phyloP scores from a whole-genome alignment of 2,888 invertebrate genomes.

The Zhuqinia jingwanae region DNA sequence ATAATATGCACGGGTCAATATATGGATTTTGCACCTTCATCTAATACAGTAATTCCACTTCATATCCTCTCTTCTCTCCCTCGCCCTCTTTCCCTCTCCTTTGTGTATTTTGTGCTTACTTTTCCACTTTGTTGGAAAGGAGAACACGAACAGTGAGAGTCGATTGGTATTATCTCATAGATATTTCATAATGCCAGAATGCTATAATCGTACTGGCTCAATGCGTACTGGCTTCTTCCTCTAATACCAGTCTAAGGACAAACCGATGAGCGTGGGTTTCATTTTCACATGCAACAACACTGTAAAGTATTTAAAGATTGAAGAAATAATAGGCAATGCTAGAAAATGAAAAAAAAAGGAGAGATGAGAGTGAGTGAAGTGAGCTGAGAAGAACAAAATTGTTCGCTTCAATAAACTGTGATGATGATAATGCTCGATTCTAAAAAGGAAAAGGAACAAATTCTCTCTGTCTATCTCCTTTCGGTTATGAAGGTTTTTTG shows the following conservation, averaged over 20 bases:
- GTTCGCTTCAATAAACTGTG: not conserved
- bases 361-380: constrained; percentile 7
- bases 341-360: not conserved
- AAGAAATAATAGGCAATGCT: not conserved
- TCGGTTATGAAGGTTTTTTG: not conserved
- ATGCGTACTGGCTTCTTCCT: not conserved
- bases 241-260: too few relatives aligned
- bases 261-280: not conserved
- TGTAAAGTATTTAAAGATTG: not conserved
- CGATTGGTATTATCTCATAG: constrained; percentile 64
- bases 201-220: constrained; percentile 3
- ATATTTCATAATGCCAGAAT: constrained; percentile 63
- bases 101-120: constrained; percentile 17
- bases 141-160: constrained; percentile 3
- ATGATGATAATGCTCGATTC: not conserved
- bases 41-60: constrained; percentile 16
- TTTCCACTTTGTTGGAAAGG: not conserved
- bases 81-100: constrained; percentile 37
- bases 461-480: not conserved
- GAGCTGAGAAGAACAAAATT: constrained; percentile 3
- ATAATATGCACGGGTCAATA: constrained; percentile 66
- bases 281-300: constrained; percentile 16
- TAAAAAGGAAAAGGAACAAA: constrained; percentile 26
- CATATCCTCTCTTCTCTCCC: constrained; percentile 1
- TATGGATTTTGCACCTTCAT: constrained; percentile 70